phyloP scores from a whole-genome alignment of 2,113 vertebrate genomes.

The Nibea albiflora region DNA sequence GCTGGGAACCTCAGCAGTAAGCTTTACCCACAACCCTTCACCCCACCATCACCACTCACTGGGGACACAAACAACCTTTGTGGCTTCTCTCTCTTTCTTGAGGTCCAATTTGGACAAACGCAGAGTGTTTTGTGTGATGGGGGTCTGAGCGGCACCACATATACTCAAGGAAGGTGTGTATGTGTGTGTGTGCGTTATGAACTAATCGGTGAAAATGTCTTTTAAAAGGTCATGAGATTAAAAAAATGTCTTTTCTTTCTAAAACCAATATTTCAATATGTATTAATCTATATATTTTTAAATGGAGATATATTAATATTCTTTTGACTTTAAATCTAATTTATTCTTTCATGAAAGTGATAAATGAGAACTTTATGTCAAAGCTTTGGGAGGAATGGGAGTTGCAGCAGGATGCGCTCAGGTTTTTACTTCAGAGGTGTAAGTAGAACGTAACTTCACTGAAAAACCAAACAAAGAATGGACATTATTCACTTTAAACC shows the following conservation, averaged over 20 bases:
- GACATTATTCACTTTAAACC: background rate
- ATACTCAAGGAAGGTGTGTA: background rate
- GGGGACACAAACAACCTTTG: slow-evolving; percentile 73
- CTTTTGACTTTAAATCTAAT: background rate
- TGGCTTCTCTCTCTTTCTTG: slow-evolving; percentile 36
- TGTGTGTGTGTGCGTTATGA: background rate
- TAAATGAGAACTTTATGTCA: background rate
- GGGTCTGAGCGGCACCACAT: background rate
- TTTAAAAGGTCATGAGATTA: background rate
- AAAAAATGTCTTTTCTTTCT: background rate
- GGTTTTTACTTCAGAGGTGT: background rate
- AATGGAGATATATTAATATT: background rate
- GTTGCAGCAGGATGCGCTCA: background rate
- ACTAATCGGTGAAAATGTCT: background rate
- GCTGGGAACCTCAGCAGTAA: slow-evolving; percentile 75
- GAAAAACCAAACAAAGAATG: background rate
- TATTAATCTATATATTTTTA: background rate
- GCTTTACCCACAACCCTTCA: slow-evolving; percentile 78
- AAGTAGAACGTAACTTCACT: background rate
- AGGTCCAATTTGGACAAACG: slow-evolving; percentile 53
- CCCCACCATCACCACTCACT: slow-evolving; percentile 50
- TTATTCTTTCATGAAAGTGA: background rate
- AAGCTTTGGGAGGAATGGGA: background rate
- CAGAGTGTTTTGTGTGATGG: slow-evolving; percentile 28
- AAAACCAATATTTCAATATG: background rate